Evolutionary conservation across 2,797 vertebrate genomes (phyloP).

Genomic region (Coluber constrictor): DNA sequence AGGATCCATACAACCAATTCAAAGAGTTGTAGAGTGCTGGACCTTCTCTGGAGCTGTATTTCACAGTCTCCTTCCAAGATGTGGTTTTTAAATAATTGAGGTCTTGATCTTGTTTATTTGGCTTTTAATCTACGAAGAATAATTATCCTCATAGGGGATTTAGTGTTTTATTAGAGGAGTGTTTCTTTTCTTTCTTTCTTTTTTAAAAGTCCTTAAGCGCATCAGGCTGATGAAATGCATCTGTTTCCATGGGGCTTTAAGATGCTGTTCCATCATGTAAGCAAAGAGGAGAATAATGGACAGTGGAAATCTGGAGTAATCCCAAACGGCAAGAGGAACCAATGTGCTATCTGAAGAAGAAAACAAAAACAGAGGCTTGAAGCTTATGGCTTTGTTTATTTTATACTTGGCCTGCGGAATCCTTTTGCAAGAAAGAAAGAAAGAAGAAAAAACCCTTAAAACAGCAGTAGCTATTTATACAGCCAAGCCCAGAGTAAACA

Average conservation of each 20-base stretch:
- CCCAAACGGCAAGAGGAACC: conserved; percentile 14
- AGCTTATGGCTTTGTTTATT: conserved; percentile 75
- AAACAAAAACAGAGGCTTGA: conserved; percentile 26
- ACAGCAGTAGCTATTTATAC: conserved; percentile 81
- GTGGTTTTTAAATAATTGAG: conserved; percentile 1
- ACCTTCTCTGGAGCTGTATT: not conserved
- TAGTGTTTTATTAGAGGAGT: conserved; percentile 16
- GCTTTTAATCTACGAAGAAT: conserved; percentile 20
- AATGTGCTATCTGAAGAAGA: conserved; percentile 5
- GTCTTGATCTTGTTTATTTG: conserved; percentile 30
- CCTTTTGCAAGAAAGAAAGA: conserved; percentile 71
- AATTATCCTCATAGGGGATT: conserved; percentile 17
- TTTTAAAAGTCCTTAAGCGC: conserved; percentile 14
- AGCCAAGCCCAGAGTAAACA: conserved; percentile 77
- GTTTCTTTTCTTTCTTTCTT: not conserved
- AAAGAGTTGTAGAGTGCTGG: not conserved
- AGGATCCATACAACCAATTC: not conserved
- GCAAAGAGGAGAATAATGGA: not conserved
- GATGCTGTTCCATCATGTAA: conserved; percentile 21
- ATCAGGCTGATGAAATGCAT: conserved; percentile 26
- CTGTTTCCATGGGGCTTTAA: conserved; percentile 33
- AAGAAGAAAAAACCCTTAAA: conserved; percentile 67
- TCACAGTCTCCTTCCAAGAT: not conserved
- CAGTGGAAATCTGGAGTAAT: conserved; percentile 16
- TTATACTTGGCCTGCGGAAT: conserved; percentile 78